Evolutionary conservation across 2,113 vertebrate genomes (phyloP).

Genomic region (Mungos mungo): DNA sequence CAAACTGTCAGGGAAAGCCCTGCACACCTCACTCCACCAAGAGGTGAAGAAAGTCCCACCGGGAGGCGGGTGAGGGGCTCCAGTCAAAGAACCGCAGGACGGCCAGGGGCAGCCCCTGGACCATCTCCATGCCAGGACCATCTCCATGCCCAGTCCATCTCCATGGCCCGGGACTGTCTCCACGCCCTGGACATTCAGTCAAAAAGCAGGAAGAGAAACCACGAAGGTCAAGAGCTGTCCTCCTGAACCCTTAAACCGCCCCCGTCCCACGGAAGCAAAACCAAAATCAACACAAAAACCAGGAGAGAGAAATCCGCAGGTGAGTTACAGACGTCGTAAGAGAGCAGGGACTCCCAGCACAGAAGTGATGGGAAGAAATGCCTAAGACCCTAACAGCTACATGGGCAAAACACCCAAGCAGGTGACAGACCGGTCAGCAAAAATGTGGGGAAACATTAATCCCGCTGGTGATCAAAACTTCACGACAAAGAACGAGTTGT

Average conservation of each 20-base stretch:
- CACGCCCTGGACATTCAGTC: neutral
- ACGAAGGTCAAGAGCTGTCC: neutral
- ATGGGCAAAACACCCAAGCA: neutral
- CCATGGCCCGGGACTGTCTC: neutral
- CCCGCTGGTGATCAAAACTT: neutral
- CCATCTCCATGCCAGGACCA: too few relatives aligned
- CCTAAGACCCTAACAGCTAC: accelerated
- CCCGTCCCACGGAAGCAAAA: neutral
- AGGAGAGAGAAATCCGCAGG: accelerated
- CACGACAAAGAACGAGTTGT: neutral
- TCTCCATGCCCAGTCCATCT: too few relatives aligned
- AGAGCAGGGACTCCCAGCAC: accelerated
- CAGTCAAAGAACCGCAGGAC: neutral
- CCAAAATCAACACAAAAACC: accelerated
- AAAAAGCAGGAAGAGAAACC: neutral
- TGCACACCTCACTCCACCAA: neutral
- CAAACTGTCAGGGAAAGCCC: neutral
- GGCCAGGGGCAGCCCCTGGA: too few relatives aligned
- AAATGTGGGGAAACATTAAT: neutral
- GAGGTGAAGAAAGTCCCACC: neutral
- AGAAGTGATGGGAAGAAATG: accelerated
- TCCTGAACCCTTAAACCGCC: too few relatives aligned
- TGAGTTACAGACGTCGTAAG: accelerated
- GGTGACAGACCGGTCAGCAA: neutral
- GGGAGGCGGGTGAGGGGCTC: neutral